These are phyloP conservation scores for Heliconius hortense DNA, from an alignment of 2,888 invertebrate genomes.

Conservation along the genomic window DNA sequence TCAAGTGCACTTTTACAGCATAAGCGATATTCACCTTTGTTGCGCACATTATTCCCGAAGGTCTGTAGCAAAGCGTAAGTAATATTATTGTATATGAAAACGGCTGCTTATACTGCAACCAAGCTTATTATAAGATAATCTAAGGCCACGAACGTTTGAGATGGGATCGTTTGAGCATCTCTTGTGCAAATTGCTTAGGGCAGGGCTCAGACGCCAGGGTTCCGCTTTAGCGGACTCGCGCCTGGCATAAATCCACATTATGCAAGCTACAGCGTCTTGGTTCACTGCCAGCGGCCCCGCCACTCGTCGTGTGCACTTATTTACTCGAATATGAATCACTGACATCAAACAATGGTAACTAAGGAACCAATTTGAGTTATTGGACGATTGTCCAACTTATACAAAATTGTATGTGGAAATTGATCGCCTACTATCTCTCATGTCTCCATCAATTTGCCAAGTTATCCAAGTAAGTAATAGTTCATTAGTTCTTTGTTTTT, in stretches of 20 bases:
- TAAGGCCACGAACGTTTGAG: slow-evolving; percentile 42
- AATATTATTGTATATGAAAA: slow-evolving; percentile 30
- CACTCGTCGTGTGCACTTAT: slow-evolving; percentile 35
- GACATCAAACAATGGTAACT: slow-evolving; percentile 31
- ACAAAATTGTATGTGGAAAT: slow-evolving; percentile 39
- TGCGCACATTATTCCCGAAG: slow-evolving; percentile 16
- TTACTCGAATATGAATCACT: slow-evolving; percentile 38
- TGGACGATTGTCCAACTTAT: slow-evolving; percentile 29
- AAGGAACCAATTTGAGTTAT: slow-evolving; percentile 35
- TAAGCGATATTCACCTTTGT: slow-evolving; percentile 9
- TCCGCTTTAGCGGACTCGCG: slow-evolving; percentile 55
- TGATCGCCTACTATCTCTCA: slow-evolving; percentile 33
- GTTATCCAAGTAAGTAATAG: slow-evolving; percentile 15
- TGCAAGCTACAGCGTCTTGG: slow-evolving; percentile 76
- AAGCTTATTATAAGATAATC: slow-evolving; percentile 42
- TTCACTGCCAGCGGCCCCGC: slow-evolving; percentile 65
- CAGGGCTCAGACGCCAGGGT: slow-evolving; percentile 61
- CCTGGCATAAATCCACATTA: slow-evolving; percentile 74
- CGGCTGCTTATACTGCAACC: slow-evolving; percentile 33
- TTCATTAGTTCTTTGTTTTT: slow-evolving; percentile 7
- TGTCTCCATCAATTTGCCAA: slow-evolving; percentile 34
- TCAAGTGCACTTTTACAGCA: not conserved
- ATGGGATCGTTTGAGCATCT: slow-evolving; percentile 44
- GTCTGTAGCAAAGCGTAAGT: slow-evolving; percentile 11
- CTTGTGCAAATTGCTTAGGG: slow-evolving; percentile 65